Evolutionary conservation across 2,888 invertebrate genomes (phyloP), one percentile per base, ranked within the genome.

Genomic region (Ophion costatus): DNA sequence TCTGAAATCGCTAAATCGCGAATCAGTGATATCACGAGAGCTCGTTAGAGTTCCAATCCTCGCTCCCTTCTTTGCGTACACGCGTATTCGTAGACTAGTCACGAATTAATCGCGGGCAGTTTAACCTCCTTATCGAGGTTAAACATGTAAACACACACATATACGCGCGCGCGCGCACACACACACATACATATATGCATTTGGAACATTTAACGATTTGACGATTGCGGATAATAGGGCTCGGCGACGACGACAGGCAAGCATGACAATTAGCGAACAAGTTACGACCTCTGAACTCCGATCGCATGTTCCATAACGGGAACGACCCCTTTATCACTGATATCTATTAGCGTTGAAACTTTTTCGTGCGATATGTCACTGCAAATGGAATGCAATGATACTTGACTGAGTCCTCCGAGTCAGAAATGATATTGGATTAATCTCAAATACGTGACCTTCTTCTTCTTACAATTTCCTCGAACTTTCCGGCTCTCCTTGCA

Each of bases 231-330:
- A 61, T 76, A 79, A 67, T 59, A 20, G 38, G 51, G 51, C 51
- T 51, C 51, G 17, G 51, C 33, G 42, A 20, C 1, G 57, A 51
- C 59, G 59, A 38, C 24, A 63, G 73, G 29, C 75, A 61, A 51
- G 79, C 69, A 57, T 78, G 82, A 83, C 82, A 78, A 85, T 85
- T 85, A 85, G 82, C 80, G 59, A 59, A 77, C 82, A 78, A 82
- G 80, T 78, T 77, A 59, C 64, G 74, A 83, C 80, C 80, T 66
- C 11, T 83, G 82, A 82, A 77, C 85, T 56, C 3, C 17, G 42
- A n/a, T 42, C 51, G 61, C 67, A 69, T 33, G 51, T 24, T 17
- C 42, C 42, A n/a, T 73, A 45, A 22, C 56, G 69, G 56, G 63
- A 29, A 63, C 69, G 77, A 69, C 22, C 56, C 24, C 33, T n/a